Evolutionary conservation across 2,888 invertebrate species (phyloP).

Genomic region (Hemistola chrysoprasaria): DNA sequence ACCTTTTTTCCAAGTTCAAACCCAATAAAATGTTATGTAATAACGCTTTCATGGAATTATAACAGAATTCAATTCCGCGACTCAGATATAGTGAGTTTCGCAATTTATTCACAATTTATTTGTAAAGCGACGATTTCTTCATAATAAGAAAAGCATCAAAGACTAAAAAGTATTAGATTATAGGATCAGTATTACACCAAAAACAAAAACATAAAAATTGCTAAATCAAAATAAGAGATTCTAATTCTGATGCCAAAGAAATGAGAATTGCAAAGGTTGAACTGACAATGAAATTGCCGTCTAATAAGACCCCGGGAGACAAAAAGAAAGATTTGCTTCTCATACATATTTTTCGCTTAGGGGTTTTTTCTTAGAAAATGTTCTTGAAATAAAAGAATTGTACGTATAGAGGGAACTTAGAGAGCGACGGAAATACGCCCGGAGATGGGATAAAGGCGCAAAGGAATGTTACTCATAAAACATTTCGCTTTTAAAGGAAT

Average conservation of each 20-base stretch:
- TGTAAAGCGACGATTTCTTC: conserved; percentile 16
- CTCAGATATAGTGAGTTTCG: conserved; percentile 20
- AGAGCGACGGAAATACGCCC: conserved; percentile 14
- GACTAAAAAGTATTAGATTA: background rate
- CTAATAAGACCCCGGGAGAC: too few species aligned
- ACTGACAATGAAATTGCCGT: too few species aligned
- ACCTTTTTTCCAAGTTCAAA: conserved; percentile 10
- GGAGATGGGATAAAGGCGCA: conserved; percentile 13
- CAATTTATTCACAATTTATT: conserved; percentile 18
- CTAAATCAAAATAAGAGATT: background rate
- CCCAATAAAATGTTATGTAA: conserved; percentile 24
- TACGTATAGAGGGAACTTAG: conserved; percentile 8
- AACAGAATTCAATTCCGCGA: conserved; percentile 30
- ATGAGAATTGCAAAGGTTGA: too few species aligned
- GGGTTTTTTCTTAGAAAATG: conserved; percentile 11
- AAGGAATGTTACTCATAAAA: conserved; percentile 18
- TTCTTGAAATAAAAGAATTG: conserved; percentile 18
- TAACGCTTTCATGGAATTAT: conserved; percentile 26
- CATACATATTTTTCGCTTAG: conserved; percentile 6
- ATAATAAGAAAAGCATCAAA: conserved; percentile 2
- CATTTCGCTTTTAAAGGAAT: conserved; percentile 15
- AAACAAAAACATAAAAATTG: too few species aligned
- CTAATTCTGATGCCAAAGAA: conserved; percentile 1
- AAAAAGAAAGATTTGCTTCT: conserved; percentile 10
- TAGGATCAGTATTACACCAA: too few species aligned